Base-by-base conservation (phyloP, 2,888 invertebrate species). In the Leistus spinibarbis region DNA sequence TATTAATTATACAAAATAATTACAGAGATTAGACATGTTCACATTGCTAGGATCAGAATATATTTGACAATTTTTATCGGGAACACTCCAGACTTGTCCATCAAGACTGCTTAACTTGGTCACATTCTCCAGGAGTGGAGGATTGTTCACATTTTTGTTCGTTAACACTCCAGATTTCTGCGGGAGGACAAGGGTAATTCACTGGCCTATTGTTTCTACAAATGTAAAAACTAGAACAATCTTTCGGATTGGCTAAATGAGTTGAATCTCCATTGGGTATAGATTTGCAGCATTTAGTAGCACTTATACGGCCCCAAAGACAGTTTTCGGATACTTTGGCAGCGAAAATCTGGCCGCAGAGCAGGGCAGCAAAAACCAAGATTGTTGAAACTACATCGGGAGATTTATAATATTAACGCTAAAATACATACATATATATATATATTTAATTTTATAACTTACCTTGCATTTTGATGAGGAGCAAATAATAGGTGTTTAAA, bases 251-350 rank as follows among this genome's bases (percentile, higher is more conserved):
- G 7, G 69, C 69, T 16, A 69, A 24, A 16, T 27, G 69, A 17
- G 57, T 69, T 16, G 69, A 24, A 19, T 69, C 69, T 24, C 69
- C 69, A 16, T 69, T 19, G 7, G 69, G 69, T 13, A 69, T 23
- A 0, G 1, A 7, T 19, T 57, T 69, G 60, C 69, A 69, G 27
- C 69, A 69, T 16, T 22, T 57, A 13, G 24, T 13, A 23, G 69
- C 69, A 9, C 2, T 0, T 23, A 17, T 60, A 7, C 69, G 24
- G 9, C 69, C 69, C 60, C 69, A 69, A 2, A 69, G n/a, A 24
- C 69, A 69, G 16, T 69, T 19, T 17, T 69, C 19, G 17, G 19
- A 22, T 23, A 68, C 56, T 22, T 68, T 68, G n/a, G n/a, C n/a
- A n/a, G n/a, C n/a, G n/a, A n/a, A n/a, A n/a, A n/a, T n/a, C n/a